Base-by-base conservation (phyloP, 2,797 vertebrate genomes). In the Melopsittacus undulatus region DNA sequence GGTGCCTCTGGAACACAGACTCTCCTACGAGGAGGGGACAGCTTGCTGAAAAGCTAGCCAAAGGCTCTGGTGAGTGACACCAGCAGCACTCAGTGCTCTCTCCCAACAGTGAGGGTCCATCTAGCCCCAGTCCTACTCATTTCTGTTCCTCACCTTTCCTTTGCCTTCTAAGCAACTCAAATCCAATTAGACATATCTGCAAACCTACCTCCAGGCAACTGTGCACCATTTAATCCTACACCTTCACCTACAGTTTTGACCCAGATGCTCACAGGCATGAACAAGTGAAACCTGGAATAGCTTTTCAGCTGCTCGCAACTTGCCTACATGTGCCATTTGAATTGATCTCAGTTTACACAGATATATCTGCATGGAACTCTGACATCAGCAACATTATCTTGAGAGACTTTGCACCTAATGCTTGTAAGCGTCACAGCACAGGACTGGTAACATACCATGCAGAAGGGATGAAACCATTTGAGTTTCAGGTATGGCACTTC, bases 41-140 rank as follows among this genome's bases (percentile, higher is more conserved):
- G 75, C 52, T 83, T 72, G 79, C 75, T 36, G 80, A 19, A 87
- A 56, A 87, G 46, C 7, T 78, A 87, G 75, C 73, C 93, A 90
- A 75, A 92, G 46, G 66, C 27, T 63, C 64, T 85, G 78, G 23
- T 57, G 45, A 57, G 83, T 46, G 66, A 90, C 27, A 57, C 42
- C 86, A 92, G 74, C 29, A 91, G 54, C 27, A 38, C 54, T 8
- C 10, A 7, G 26, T 6, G 2, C 76, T 80, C 46, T 64, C 26
- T 49, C 36, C 9, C 0, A 0, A 9, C 3, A 10, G 29, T 9
- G 11, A 66, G 32, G 8, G 62, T 30, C 24, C 51, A 36, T 24
- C 42, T 9, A 87, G 26, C 13, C n/a, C 48, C 73, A 95, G 36
- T 6, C 30, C 13, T 34, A 8, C 34, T 61, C 54, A 7, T 32